Conservation (phyloP, 1,140 invertebrate species). For the Lordiphosa stackelbergi region DNA sequence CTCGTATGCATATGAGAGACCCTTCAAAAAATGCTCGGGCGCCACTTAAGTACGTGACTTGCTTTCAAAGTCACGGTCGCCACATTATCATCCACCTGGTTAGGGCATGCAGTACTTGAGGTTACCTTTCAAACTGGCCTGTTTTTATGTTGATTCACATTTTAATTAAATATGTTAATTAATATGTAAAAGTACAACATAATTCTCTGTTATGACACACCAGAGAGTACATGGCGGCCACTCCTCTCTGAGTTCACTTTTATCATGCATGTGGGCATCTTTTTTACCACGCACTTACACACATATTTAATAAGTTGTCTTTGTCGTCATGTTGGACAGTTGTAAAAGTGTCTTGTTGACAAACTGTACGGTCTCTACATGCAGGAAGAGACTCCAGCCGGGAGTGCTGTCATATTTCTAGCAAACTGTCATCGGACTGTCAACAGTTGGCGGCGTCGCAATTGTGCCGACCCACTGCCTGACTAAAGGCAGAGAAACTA, state of each 20-base stretch:
- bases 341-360: slow-evolving; percentile 18
- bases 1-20: neutral
- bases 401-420: slow-evolving; percentile 52
- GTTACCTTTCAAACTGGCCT: slow-evolving; percentile 1
- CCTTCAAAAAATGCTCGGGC: slow-evolving; percentile 30
- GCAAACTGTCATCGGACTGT: slow-evolving; percentile 55
- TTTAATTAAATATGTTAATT: slow-evolving; percentile 70
- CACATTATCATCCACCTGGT: slow-evolving; percentile 17
- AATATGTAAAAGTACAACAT: slow-evolving; percentile 19
- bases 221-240: neutral
- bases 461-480: slow-evolving; percentile 24
- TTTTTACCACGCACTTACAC: neutral
- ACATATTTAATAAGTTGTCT: slow-evolving; percentile 31
- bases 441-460: slow-evolving; percentile 30
- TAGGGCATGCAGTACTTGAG: slow-evolving; percentile 27
- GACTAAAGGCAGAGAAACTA: slow-evolving; percentile 13
- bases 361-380: slow-evolving; percentile 1
- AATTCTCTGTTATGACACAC: slow-evolving; percentile 9
- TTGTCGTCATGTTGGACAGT: slow-evolving; percentile 21
- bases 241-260: slow-evolving; percentile 1
- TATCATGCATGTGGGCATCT: slow-evolving; percentile 11
- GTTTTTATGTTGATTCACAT: slow-evolving; percentile 1
- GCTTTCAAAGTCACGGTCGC: slow-evolving; percentile 67
- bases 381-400: slow-evolving; percentile 21
- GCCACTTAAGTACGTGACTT: slow-evolving; percentile 57